Percentiles rank a stretch among this genome's conserved stretches.
phyloP scores from a whole-genome alignment of 2,888 invertebrate species.

The Trichopria drosophilae region DNA sequence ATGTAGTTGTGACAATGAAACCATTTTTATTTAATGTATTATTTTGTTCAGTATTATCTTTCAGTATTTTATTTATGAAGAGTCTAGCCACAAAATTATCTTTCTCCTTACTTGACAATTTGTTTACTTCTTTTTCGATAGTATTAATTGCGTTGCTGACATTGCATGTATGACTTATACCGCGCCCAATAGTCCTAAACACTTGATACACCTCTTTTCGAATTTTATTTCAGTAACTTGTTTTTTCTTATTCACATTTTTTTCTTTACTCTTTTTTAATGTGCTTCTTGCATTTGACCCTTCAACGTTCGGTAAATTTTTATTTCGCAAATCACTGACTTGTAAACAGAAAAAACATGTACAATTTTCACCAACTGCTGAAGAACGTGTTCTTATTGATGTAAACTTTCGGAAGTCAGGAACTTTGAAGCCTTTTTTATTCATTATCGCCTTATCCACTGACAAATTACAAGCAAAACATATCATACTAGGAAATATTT shows the following conservation, averaged over 20 bases:
- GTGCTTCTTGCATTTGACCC: constrained; percentile 1
- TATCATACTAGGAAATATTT: constrained; percentile 4
- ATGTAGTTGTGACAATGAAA: constrained; percentile 3
- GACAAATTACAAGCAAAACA: constrained; percentile 9
- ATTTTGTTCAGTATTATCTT: constrained; percentile 2
- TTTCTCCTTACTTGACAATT: constrained; percentile 2
- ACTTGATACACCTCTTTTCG: constrained; percentile 4
- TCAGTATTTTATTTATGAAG: background rate
- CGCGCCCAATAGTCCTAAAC: constrained; percentile 3
- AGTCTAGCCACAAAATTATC: constrained; percentile 8
- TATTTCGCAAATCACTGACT: constrained; percentile 5
- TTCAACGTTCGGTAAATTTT: constrained; percentile 4
- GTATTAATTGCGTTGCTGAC: constrained; percentile 1
- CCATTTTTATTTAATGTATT: constrained; percentile 4
- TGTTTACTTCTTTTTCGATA: constrained; percentile 6
- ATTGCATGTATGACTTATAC: constrained; percentile 2
- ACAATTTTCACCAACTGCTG: background rate
- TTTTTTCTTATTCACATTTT: constrained; percentile 6
- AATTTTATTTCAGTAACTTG: constrained; percentile 6
- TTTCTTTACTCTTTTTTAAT: constrained; percentile 4
- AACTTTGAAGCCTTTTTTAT: constrained; percentile 4
- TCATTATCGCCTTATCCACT: constrained; percentile 3
- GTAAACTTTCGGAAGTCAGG: too few relatives aligned
- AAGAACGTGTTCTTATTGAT: constrained; percentile 5
- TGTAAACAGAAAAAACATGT: constrained; percentile 6